Conservation (phyloP, 2,888 invertebrate genomes). For the Andrena flavipes region DNA sequence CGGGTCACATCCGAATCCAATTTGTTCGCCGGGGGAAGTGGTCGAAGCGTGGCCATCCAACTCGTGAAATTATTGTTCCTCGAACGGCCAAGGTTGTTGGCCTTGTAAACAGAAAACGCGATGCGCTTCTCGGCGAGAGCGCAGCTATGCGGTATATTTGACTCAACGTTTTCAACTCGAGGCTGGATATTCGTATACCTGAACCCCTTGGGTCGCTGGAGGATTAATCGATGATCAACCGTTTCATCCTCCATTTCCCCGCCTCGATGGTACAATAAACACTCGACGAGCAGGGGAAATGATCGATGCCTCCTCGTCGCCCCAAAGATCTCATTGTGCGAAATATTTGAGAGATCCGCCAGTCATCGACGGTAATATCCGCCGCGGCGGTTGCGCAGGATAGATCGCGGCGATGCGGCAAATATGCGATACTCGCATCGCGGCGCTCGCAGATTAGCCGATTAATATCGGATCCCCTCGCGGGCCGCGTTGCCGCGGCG, state of each 20-base stretch:
- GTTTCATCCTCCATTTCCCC: background rate
- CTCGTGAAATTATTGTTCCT: slow-evolving; percentile 25
- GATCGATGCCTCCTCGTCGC: slow-evolving; percentile 1
- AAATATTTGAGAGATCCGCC: slow-evolving; percentile 30
- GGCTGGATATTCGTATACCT: too few species aligned
- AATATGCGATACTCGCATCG: background rate
- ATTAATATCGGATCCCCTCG: background rate
- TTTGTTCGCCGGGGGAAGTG: slow-evolving; percentile 54
- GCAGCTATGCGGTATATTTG: background rate
- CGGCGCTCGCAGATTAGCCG: slow-evolving; percentile 10
- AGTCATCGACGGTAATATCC: slow-evolving; percentile 48
- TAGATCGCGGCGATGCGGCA: slow-evolving; percentile 16
- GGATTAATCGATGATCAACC: background rate
- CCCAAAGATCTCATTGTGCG: slow-evolving; percentile 27
- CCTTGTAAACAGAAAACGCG: background rate
- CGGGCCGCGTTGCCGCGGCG: background rate
- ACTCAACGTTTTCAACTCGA: too few species aligned
- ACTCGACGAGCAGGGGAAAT: background rate
- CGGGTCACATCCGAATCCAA: slow-evolving; percentile 61
- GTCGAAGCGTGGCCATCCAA: slow-evolving; percentile 26
- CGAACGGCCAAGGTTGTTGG: background rate
- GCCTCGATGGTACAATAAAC: background rate
- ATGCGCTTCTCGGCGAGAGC: background rate
- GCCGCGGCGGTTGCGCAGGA: background rate
- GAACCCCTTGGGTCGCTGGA: background rate